Percentiles rank a stretch among this genome's conserved stretches.
Evolutionary conservation across 2,113 vertebrate species (phyloP).

Genomic region (Mystacornis crossleyi): DNA sequence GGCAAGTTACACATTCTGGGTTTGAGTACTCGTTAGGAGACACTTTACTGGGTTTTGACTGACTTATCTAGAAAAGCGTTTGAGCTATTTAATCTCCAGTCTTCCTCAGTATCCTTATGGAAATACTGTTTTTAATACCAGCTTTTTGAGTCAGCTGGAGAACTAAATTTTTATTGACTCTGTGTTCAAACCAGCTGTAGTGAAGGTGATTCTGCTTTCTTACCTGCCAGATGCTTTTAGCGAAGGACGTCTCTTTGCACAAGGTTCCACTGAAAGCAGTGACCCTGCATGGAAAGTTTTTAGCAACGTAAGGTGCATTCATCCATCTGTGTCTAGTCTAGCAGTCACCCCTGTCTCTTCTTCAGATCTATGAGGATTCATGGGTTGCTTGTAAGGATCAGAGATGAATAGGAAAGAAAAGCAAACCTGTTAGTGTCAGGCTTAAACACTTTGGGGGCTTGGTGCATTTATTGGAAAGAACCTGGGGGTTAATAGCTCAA

Average conservation of each 20-base stretch:
- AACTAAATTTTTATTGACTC: neutral
- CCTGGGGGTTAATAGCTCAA: neutral
- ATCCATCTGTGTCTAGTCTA: neutral
- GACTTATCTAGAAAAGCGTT: rapidly evolving
- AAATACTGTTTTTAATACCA: neutral
- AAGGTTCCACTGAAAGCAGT: neutral
- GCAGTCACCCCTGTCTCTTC: neutral
- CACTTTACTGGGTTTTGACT: neutral
- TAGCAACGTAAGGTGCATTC: neutral
- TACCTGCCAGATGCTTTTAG: neutral
- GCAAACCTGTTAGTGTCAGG: neutral
- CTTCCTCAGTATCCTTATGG: neutral
- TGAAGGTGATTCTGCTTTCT: neutral
- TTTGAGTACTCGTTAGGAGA: neutral
- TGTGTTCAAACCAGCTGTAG: neutral
- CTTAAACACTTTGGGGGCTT: neutral
- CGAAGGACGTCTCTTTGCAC: neutral
- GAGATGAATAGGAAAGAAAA: neutral
- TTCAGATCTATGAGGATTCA: neutral
- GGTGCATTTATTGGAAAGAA: neutral
- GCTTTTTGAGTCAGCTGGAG: neutral
- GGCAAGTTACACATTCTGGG: neutral
- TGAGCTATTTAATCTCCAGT: neutral
- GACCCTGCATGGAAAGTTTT: neutral
- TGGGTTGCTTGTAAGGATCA: neutral